phyloP scores from a whole-genome alignment of 2,888 invertebrate genomes.

The Sarcophaga rosellei region DNA sequence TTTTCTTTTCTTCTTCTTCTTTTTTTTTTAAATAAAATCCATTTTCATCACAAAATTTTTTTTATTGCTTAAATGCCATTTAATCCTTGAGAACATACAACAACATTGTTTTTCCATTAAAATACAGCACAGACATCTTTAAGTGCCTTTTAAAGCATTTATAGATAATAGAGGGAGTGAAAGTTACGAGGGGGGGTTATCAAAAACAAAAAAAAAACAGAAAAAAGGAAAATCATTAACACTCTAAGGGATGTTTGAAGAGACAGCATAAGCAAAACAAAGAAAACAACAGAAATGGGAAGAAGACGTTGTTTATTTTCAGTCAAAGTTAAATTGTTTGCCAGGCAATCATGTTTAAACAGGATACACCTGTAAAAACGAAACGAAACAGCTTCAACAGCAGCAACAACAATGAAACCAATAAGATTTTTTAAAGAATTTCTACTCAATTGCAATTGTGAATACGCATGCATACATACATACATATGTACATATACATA shows the following conservation, averaged over 20 bases:
- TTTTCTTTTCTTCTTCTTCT: neutral
- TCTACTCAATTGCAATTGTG: constrained; percentile 44
- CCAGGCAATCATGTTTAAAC: constrained; percentile 51
- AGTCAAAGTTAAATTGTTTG: constrained; percentile 58
- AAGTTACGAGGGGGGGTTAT: neutral
- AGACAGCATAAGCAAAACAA: neutral
- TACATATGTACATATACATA: too few species aligned
- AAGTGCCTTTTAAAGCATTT: constrained; percentile 56
- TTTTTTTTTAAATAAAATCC: neutral
- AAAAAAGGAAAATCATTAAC: constrained; percentile 40
- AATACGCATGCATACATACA: constrained; percentile 12
- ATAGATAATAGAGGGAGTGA: neutral
- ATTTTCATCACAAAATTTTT: neutral
- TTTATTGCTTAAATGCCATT: constrained; percentile 6
- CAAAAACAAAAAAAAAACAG: neutral
- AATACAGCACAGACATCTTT: constrained; percentile 59
- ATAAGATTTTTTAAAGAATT: neutral
- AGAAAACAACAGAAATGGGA: constrained; percentile 12
- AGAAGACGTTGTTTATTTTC: constrained; percentile 32
- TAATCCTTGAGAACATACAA: constrained; percentile 13
- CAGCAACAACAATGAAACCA: neutral
- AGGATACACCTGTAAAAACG: constrained; percentile 62
- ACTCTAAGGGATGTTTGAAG: constrained; percentile 19
- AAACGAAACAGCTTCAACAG: neutral
- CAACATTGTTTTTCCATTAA: constrained; percentile 63